A percentile compares a stretch with the other conserved stretches of the same genome.
phyloP scores from a whole-genome alignment of 30 jellyfish, hydroid and myxozoan genomes.

The Catostylus mosaicus region DNA sequence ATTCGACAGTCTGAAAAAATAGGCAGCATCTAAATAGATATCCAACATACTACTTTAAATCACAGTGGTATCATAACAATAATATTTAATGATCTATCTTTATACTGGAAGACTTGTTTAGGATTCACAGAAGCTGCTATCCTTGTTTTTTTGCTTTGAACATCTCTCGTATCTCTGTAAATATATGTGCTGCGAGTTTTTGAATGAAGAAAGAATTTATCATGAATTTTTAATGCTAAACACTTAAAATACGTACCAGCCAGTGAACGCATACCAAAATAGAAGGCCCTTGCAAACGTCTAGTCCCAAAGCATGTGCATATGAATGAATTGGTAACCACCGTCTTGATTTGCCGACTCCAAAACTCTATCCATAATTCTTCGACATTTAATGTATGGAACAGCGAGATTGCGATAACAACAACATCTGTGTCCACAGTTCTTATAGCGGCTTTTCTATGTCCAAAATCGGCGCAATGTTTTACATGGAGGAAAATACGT shows the following conservation, averaged over 20 bases:
- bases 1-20: not conserved
- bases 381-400: conserved; percentile 19
- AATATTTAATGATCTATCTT: not conserved
- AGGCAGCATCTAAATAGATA: not conserved
- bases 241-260: conserved; percentile 52
- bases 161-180: conserved; percentile 46
- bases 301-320: not conserved
- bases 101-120: not conserved
- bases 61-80: not conserved
- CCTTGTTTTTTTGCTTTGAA: no score
- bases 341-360: conserved; percentile 21
- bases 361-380: conserved; percentile 44
- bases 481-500: conserved; percentile 8
- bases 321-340: conserved; percentile 25
- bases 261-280: conserved; percentile 49
- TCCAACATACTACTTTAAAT: no score
- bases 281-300: conserved; percentile 15
- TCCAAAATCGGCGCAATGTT: conserved; percentile 4
- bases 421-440: conserved; percentile 49
- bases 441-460: conserved; percentile 1
- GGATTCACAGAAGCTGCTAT: conserved; percentile 8
- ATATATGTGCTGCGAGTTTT: no score
- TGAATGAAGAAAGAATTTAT: conserved; percentile 52
- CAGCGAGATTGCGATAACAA: conserved; percentile 10
- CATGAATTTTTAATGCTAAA: conserved; percentile 36